These are phyloP conservation scores for Nomada flava DNA, from an alignment of 2,888 invertebrate genomes.

Conservation along the genomic window DNA sequence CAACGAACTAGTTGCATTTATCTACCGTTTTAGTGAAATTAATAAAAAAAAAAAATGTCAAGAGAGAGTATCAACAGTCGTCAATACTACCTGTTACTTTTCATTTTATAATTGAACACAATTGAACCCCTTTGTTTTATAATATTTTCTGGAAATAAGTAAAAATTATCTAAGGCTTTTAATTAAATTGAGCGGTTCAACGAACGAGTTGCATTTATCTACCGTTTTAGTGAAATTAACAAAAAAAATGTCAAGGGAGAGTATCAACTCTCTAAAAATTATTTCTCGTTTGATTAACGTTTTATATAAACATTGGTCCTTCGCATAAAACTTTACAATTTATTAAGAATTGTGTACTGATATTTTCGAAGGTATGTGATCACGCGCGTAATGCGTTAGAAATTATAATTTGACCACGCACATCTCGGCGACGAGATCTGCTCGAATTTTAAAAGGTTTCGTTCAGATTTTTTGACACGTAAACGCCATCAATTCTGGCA, in stretches of 20 bases:
- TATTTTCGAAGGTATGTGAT: background rate
- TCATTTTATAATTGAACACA: background rate
- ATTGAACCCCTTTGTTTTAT: background rate
- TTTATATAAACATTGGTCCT: background rate
- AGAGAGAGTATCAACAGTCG: conserved; percentile 18
- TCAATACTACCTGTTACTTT: conserved; percentile 16
- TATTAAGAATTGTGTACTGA: conserved; percentile 4
- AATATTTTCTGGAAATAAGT: background rate
- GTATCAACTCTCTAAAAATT: too few species aligned
- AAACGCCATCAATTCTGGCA: conserved; percentile 45
- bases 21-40: conserved; percentile 34
- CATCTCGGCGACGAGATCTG: background rate
- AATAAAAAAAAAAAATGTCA: conserved; percentile 16
- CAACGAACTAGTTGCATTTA: conserved; percentile 34
- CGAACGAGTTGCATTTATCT: too few species aligned
- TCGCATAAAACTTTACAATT: background rate
- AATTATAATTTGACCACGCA: conserved; percentile 45
- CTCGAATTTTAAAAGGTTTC: conserved; percentile 48
- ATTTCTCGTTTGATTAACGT: too few species aligned
- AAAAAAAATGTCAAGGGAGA: too few species aligned
- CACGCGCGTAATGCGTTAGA: conserved; percentile 10
- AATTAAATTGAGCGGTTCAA: too few species aligned
- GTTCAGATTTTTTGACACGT: conserved; percentile 53
- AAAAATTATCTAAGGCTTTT: too few species aligned
- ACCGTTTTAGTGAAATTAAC: too few species aligned